Base-by-base conservation (phyloP, 1,140 invertebrate species). In the Drosophila azteca region DNA sequence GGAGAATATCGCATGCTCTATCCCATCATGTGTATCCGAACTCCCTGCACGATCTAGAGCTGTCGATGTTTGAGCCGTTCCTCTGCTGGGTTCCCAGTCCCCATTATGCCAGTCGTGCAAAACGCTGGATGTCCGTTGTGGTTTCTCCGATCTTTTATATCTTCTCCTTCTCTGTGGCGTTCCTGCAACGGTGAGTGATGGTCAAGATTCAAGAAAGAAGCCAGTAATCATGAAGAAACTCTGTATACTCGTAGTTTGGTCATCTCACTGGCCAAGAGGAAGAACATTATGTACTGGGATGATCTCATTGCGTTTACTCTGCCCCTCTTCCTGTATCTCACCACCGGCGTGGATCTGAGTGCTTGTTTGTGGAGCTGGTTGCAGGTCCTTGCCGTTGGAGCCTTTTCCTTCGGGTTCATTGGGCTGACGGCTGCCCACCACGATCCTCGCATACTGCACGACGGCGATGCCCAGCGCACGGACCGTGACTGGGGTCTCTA, bases 1-100 rank as follows among this genome's bases (percentile, higher is more conserved):
- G 96, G 94, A 92, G 96, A 61, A 94, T 97, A 44, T 94, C 94
- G 0, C 96, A 97, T 79, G 94, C 93, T 0, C 83, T 97, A 11
- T 97, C 96, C 22, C 96, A 97, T 91, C 96, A 97, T 88, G 87
- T 96, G 3, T 97, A 95, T 81, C 93, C 96, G 0, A 97, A 97
- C 75, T 96, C 96, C 0, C 81, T 95, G 6, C 93, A 95, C 91
- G 97, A 97, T 91, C 93, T 95, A 44, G 96, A 97, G 92, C 93
- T 97, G 6, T 94, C 95, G 22, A 74, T 91, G 0, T 91, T 95
- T 13, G 96, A 97, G 73, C 96, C 96, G 0, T 92, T 95, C 5
- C 64, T 96, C 4, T 92, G 94, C 22, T 97, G 94, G 92, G 90
- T 95, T 17, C 95, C 96, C 0, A 91, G 70, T 15, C 49, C 79